phyloP scores from a whole-genome alignment of 2,888 invertebrate species.

The Anorthoa munda region DNA sequence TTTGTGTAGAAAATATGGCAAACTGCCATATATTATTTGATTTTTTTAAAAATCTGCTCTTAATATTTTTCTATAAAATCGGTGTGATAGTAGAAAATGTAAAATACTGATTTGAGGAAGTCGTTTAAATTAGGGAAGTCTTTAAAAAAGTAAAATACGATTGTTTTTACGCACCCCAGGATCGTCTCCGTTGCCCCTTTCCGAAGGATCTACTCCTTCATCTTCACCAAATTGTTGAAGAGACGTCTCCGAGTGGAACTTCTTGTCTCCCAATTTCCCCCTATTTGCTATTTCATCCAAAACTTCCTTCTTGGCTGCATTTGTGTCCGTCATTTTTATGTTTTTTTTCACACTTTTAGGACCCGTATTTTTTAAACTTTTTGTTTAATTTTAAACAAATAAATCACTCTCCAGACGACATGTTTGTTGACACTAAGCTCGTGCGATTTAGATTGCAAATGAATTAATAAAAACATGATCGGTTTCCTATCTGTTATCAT shows the following conservation, averaged over 20 bases:
- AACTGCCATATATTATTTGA: too few relatives aligned
- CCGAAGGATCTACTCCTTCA: conserved; percentile 69
- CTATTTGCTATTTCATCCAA: conserved; percentile 81
- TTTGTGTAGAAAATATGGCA: too few relatives aligned
- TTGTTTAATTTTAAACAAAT: conserved; percentile 14
- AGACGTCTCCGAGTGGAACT: conserved; percentile 86
- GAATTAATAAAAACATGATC: conserved; percentile 80
- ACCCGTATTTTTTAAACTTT: too few relatives aligned
- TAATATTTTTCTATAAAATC: too few relatives aligned
- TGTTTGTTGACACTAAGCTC: conserved; percentile 69
- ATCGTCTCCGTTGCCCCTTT: conserved; percentile 67
- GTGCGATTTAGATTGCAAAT: conserved; percentile 84
- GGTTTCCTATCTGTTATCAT: conserved; percentile 78
- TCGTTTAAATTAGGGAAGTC: too few relatives aligned
- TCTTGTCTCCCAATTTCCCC: conserved; percentile 83
- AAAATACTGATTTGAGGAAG: too few relatives aligned
- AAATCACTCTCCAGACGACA: conserved; percentile 51
- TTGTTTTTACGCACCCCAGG: conserved; percentile 80
- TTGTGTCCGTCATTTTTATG: conserved; percentile 76
- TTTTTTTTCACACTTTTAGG: conserved; percentile 22
- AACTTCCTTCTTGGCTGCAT: conserved; percentile 73
- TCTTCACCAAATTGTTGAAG: conserved; percentile 82
- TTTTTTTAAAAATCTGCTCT: too few relatives aligned
- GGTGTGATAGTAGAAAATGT: too few relatives aligned
- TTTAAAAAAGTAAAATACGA: not conserved